Conservation (phyloP, 2,797 vertebrate genomes). For the Schizothorax lantsangensis region DNA sequence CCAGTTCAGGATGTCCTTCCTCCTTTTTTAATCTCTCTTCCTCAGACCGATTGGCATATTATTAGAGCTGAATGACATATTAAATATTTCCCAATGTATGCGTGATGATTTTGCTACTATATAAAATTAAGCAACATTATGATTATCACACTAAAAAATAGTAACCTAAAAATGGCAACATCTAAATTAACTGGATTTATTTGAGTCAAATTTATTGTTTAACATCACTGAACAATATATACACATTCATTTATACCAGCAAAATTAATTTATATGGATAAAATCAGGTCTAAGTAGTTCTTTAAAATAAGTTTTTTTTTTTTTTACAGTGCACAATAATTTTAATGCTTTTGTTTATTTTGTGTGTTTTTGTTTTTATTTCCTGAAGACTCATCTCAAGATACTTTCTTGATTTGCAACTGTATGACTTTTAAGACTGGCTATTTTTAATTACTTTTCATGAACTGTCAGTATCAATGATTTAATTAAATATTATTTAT, state of each 20-base stretch:
- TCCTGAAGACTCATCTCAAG: neutral
- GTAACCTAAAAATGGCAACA: neutral
- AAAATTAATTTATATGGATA: neutral
- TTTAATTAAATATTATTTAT: neutral
- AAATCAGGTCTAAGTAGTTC: too few species aligned
- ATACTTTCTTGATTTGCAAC: neutral
- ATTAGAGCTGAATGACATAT: neutral
- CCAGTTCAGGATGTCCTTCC: slow-evolving; percentile 12
- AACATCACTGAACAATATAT: neutral
- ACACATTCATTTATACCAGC: neutral
- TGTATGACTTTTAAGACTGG: neutral
- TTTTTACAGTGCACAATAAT: too few species aligned
- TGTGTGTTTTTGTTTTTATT: neutral
- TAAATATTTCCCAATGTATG: neutral
- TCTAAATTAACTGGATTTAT: neutral
- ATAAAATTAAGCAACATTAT: neutral
- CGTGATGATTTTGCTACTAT: neutral
- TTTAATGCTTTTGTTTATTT: too few species aligned
- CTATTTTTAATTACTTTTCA: neutral
- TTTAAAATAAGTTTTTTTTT: too few species aligned
- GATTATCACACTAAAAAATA: neutral
- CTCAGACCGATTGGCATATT: slow-evolving; percentile 28
- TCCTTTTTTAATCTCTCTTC: slow-evolving; percentile 22
- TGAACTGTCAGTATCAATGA: neutral
- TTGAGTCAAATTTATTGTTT: neutral